Base-by-base conservation (phyloP, 2,113 vertebrate genomes). In the Mesocricetus auratus region DNA sequence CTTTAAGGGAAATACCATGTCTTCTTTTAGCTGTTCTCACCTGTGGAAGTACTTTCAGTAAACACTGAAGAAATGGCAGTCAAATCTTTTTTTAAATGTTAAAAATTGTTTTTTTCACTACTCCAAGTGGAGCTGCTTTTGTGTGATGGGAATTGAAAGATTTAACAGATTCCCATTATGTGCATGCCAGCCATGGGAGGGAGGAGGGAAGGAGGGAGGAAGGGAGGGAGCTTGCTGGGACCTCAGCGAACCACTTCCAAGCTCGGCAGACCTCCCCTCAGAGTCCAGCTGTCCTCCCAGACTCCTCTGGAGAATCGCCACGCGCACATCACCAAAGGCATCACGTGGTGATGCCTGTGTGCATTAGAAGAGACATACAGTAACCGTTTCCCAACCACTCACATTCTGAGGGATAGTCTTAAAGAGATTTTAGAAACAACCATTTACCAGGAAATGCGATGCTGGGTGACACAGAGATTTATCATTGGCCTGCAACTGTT, bases 341-440 rank as follows among this genome's bases (percentile, higher is more conserved):
- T 64, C 81, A 10, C 60, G 56, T 45, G 69, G 29, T 19, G 45
- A 9, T 36, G 29, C 60, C 68, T 53, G 6, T 13, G 31, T 16
- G 7, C 39, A 50, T 82, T 81, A 62, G 68, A 89, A 90, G 16
- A 86, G 66, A 90, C 36, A 68, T 16, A 24, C 60, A n/a, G 93
- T 53, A 92, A 36, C 13, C 4, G 3, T 45, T 73, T 69, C 33
- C n/a, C 5, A 94, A 56, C 45, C 42, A 24, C 47, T 66, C 56
- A 50, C 36, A 62, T 4, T 39, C 64, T 93, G n/a, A 45, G 24
- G 33, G 60, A 73, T 90, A 36, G 60, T 58, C 94, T 93, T 19
- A 90, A 87, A 88, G 77, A 94, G 39, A 62, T 56, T 82, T 33
- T 31, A 68, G 94, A 81, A 93, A 66, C 58, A 78, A 85, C 66